Percentiles rank a stretch among this genome's conserved stretches.
phyloP scores from a whole-genome alignment of 1,140 invertebrate genomes.

The Tribolium castaneum region DNA sequence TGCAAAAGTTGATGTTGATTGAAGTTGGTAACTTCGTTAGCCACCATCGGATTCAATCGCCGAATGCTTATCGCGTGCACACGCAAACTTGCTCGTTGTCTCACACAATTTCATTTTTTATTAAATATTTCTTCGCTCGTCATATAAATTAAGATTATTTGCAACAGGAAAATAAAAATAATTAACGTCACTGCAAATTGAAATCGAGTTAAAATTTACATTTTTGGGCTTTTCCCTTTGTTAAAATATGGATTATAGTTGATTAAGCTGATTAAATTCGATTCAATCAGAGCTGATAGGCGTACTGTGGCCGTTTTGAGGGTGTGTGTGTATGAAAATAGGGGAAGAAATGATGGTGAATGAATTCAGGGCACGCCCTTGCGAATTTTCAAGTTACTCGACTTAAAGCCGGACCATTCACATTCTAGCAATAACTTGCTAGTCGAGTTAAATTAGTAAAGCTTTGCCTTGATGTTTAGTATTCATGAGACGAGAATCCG shows the following conservation, averaged over 20 bases:
- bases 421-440: conserved; percentile 10
- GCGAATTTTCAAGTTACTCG: conserved; percentile 24
- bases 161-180: not conserved
- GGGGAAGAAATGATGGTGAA: not conserved
- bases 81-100: not conserved
- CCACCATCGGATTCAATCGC: not conserved
- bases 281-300: not conserved
- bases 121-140: no score
- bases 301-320: not conserved
- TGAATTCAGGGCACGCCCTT: not conserved
- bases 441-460: conserved; percentile 31
- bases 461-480: conserved; percentile 33
- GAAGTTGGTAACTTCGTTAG: conserved; percentile 12
- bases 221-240: not conserved
- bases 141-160: not conserved
- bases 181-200: not conserved
- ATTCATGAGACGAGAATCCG: conserved; percentile 38
- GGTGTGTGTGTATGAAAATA: not conserved
- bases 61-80: conserved; percentile 4
- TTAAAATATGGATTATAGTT: not conserved
- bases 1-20: conserved; percentile 7
- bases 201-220: not conserved
- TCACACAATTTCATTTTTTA: no score
- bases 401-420: conserved; percentile 15
- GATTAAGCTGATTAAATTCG: not conserved